Evolutionary conservation across 2,797 vertebrate genomes (phyloP), one percentile per base, ranked within the genome.

Genomic region (Microcaecilia unicolor): DNA sequence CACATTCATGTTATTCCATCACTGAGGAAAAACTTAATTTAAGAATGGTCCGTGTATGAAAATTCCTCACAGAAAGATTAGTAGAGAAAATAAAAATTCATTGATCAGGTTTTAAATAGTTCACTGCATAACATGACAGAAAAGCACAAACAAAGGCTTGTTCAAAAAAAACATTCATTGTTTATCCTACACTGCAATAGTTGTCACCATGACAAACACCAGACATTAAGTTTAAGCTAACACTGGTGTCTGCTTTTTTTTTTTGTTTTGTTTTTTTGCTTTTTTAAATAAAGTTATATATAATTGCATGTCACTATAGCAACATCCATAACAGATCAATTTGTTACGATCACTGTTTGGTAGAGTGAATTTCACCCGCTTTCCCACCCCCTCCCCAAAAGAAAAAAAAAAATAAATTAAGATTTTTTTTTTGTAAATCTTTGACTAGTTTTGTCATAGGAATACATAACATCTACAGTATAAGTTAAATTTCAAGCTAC

Each of bases 1-100:
- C 91, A 95, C 92, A 94, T 94, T 92, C 91, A 97, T 95, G 88
- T 91, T 92, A 93, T 90, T 91, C 82, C 88, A 88, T 92, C 91
- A 97, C 90, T 89, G 85, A 90, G 87, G 87, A 94, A 85, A 34
- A 85, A 93, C 90, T 85, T 91, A n/a, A n/a, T n/a, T 88, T 89
- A 90, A 89, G 90, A 81, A 92, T 92, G 91, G 92, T 97, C 91
- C 90, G 84, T 91, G 86, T 87, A 81, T 81, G 80, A 88, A 80
- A 76, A 85, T 87, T 74, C 78, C 82, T 81, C 90, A 92, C 79
- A 86, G 83, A 89, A 90, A 93, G 84, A 80, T 18, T 26, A 76
- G 78, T 39, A 28, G 16, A 23, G 20, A 83, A 72, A 79, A 77
- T 51, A 85, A 88, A 81, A 52, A 41, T 37, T 82, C 81, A 91